Base-by-base conservation (phyloP, 2,888 invertebrate species). In the Archaeoteleia sp. region DNA sequence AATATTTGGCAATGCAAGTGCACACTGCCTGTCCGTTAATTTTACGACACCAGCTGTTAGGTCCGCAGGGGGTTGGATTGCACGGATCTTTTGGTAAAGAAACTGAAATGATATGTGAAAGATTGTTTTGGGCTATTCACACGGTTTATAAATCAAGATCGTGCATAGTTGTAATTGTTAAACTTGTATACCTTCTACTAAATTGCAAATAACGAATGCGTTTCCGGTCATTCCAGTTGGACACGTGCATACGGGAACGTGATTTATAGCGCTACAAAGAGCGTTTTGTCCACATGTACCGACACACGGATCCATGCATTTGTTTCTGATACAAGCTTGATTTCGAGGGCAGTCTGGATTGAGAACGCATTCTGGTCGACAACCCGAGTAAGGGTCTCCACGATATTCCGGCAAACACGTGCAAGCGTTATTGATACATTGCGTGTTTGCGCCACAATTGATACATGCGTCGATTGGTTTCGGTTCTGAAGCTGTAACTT, bases 351-450 rank as follows among this genome's bases (percentile, higher is more conserved):
- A 94, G 72, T 94, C 94, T 48, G 89, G 88, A 80, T 91, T 94
- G 10, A 91, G 87, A 8, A 92, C 88, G 81, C 94, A 94, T 87
- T 94, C 93, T 3, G 93, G 93, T 70, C 91, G 89, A 78, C 94
- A 94, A 13, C 91, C 91, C 20, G 20, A 88, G 88, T 84, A 84
- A 6, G 87, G 87, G 73, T 86, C 85, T 17, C 86, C 86, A 40
- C 72, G 76, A 63, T 81, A 79, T 49, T 81, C 80, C n/a, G 82
- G 79, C 15, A 82, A 77, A 70, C 86, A 86, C n/a, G 66, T 63
- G 55, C 87, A 87, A 43, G 78, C 80, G 29, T 80, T 79, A 6
- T 85, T 84, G 2, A 74, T 72, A 67, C 86, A 87, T 65, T 82
- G 78, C 5, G 87, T 85, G 72, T 86, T 86, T 1, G 84, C 62